These are phyloP conservation scores for Ganaspis sp. DNA, from an alignment of 1,140 invertebrate species.

Conservation along the genomic window DNA sequence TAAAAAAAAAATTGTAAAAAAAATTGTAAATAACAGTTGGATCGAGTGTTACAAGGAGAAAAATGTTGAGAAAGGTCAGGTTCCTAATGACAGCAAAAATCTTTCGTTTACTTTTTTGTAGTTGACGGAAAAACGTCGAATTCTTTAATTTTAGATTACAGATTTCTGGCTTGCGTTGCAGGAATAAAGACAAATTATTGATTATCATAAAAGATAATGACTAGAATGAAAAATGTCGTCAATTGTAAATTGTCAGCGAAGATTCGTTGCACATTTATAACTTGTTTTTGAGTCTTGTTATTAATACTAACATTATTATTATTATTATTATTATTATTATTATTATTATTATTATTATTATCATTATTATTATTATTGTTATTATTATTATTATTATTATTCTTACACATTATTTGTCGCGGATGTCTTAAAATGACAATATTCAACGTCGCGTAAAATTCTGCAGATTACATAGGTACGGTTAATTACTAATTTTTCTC, in stretches of 20 bases:
- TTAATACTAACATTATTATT: no score
- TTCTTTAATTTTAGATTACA: background rate
- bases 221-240: background rate
- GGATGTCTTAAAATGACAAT: slow-evolving; percentile 1
- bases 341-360: no score
- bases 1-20: no score
- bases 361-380: no score
- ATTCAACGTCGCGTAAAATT: slow-evolving; percentile 48
- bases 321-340: no score
- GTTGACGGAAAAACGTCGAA: background rate
- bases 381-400: no score
- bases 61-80: background rate
- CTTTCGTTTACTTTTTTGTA: background rate
- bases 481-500: slow-evolving; percentile 60
- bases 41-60: background rate
- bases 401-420: background rate
- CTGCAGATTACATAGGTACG: slow-evolving; percentile 33
- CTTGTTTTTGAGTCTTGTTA: background rate
- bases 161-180: background rate
- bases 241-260: background rate
- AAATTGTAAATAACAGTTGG: no score
- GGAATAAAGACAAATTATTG: slow-evolving; percentile 1
- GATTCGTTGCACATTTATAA: background rate
- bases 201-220: background rate
- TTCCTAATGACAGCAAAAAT: background rate